Percentiles rank a stretch among this genome's conserved stretches.
These are phyloP conservation scores for Lasioglossum calceatum DNA, from an alignment of 2,888 invertebrate species.

Conservation along the genomic window DNA sequence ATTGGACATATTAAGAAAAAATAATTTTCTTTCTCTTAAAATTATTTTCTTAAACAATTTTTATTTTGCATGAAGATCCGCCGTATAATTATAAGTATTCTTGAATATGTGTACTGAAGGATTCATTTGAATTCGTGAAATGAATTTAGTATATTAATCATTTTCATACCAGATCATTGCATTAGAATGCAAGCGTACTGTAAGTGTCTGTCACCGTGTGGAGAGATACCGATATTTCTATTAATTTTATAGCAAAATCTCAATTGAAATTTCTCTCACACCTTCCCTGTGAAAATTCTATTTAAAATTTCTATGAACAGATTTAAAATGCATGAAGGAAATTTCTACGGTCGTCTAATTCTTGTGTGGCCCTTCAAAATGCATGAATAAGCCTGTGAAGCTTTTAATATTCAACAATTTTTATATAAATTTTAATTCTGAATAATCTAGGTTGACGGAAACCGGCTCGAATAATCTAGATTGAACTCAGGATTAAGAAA, in stretches of 20 bases:
- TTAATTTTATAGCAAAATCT: not conserved
- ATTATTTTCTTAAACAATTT: no score
- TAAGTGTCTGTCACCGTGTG: not conserved
- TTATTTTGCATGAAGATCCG: no score
- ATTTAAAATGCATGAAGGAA: not conserved
- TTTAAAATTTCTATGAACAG: not conserved
- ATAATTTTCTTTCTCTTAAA: no score
- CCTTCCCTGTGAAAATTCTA: not conserved
- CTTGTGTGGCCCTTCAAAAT: not conserved
- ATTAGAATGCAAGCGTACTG: not conserved
- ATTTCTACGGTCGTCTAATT: not conserved
- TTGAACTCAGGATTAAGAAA: no score
- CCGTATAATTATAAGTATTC: no score
- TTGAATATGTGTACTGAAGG: no score
- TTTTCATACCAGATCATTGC: not conserved
- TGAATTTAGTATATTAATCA: not conserved
- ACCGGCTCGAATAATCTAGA: no score
- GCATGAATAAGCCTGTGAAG: not conserved
- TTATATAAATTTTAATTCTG: not conserved
- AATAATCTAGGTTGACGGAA: not conserved
- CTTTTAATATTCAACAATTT: not conserved
- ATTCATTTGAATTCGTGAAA: no score
- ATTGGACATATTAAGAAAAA: no score
- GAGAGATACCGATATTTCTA: not conserved
- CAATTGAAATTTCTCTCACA: not conserved